Conservation (phyloP, 2,888 invertebrate genomes). For the Brachyptera putata region DNA sequence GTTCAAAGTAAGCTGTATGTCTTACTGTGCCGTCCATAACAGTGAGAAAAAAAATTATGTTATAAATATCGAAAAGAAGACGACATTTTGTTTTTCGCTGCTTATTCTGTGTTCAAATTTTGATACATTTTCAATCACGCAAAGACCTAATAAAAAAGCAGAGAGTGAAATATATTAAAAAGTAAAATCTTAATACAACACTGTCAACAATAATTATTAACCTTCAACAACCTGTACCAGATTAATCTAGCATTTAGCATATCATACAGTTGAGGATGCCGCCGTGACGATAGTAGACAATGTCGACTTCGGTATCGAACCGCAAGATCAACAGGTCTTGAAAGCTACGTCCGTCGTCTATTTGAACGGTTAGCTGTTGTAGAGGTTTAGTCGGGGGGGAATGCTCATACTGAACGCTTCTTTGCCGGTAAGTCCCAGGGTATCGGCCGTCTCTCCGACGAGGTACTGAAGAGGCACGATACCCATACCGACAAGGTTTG, state of each 20-base stretch:
- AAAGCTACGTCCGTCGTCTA: constrained; percentile 63
- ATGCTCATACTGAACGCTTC: constrained; percentile 73
- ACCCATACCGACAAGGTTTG: constrained; percentile 98
- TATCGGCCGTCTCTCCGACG: constrained; percentile 72
- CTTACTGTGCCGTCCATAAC: no score
- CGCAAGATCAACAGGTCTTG: constrained; percentile 74
- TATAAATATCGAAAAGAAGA: no score
- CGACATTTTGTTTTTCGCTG: no score
- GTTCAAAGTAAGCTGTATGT: no score
- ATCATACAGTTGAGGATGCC: constrained; percentile 99
- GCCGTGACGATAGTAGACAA: constrained; percentile 87
- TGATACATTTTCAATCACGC: no score
- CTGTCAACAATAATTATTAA: no score
- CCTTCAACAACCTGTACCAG: no score
- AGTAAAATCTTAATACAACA: no score
- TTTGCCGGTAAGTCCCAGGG: constrained; percentile 72
- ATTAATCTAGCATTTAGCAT: constrained; percentile 64
- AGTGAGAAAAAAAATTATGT: no score
- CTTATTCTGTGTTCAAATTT: no score
- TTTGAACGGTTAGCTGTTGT: constrained; percentile 67
- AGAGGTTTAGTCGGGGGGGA: constrained; percentile 66
- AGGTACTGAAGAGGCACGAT: constrained; percentile 90
- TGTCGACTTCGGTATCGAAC: constrained; percentile 96
- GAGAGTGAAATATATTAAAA: no score
- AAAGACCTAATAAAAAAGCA: no score